Conservation (phyloP, 2,797 vertebrate species). For the Poecilia gillii region DNA sequence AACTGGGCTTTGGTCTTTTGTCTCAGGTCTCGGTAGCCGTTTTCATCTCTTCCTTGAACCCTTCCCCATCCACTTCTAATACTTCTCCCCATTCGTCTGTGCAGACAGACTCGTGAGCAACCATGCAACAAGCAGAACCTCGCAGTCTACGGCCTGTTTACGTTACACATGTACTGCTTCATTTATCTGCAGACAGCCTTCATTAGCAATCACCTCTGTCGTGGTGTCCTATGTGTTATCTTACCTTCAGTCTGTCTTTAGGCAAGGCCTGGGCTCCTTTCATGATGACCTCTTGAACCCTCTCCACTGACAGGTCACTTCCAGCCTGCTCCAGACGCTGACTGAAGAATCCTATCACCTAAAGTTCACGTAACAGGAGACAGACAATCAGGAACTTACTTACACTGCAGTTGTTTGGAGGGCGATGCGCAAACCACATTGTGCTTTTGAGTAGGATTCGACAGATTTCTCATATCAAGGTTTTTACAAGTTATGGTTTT, state of each 20-base stretch:
- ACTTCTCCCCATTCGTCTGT: conserved; percentile 45
- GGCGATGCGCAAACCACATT: background rate
- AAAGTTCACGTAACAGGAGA: conserved; percentile 34
- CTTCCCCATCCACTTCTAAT: conserved; percentile 28
- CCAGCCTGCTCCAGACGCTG: conserved; percentile 92
- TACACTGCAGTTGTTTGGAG: background rate
- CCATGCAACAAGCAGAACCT: conserved; percentile 11
- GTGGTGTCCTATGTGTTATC: conserved; percentile 4
- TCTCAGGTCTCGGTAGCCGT: conserved; percentile 52
- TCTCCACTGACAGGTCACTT: conserved; percentile 93
- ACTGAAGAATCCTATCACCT: conserved; percentile 98
- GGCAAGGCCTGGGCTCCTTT: conserved; percentile 95
- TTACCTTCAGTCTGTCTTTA: conserved; percentile 94
- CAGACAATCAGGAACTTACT: conserved; percentile 26
- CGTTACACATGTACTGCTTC: conserved; percentile 21
- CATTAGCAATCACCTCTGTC: conserved; percentile 27
- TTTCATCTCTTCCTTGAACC: conserved; percentile 37
- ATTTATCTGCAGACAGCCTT: conserved; percentile 31
- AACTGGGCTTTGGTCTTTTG: conserved; percentile 72
- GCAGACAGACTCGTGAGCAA: conserved; percentile 33
- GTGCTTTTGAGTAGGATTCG: background rate
- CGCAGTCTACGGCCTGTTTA: conserved; percentile 18
- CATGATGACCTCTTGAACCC: conserved; percentile 98
- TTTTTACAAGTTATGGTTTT: background rate
- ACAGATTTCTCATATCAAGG: background rate